Conservation (phyloP, 2,113 vertebrate species). For the Calonectris borealis region DNA sequence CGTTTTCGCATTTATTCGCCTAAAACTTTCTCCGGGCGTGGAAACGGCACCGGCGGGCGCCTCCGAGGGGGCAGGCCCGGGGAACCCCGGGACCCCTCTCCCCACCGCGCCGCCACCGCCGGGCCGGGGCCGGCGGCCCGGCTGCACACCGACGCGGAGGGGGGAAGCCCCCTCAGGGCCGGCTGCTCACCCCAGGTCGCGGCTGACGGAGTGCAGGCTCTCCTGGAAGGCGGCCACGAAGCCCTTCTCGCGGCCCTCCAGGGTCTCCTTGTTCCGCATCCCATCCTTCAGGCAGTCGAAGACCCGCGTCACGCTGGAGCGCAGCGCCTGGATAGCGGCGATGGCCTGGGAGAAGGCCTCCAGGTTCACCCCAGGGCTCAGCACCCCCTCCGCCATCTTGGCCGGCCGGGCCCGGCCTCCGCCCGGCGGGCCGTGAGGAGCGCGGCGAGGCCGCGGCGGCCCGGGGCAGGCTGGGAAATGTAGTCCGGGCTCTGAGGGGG, state of each 20-base stretch:
- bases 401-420: neutral
- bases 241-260: conserved; percentile 90
- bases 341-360: conserved; percentile 97
- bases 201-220: conserved; percentile 93
- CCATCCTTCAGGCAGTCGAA: conserved; percentile 97
- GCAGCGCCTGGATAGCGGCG: conserved; percentile 91
- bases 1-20: neutral
- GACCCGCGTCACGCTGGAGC: conserved; percentile 93
- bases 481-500: neutral
- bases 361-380: conserved; percentile 92
- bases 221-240: conserved; percentile 94
- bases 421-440: neutral
- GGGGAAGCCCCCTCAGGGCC: neutral
- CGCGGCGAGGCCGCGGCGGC: neutral
- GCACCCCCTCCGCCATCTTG: conserved; percentile 86
- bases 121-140: neutral
- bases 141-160: neutral
- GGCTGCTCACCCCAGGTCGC: conserved; percentile 90
- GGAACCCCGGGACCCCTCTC: neutral
- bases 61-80: neutral
- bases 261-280: conserved; percentile 91
- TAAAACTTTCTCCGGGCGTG: neutral
- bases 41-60: fast-evolving
- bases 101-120: neutral
- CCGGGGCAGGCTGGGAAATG: conserved; percentile 60